Percentiles rank a stretch among this genome's conserved stretches.
Conservation (phyloP, 2,888 invertebrate species). For the Ennomos fuscantarius region DNA sequence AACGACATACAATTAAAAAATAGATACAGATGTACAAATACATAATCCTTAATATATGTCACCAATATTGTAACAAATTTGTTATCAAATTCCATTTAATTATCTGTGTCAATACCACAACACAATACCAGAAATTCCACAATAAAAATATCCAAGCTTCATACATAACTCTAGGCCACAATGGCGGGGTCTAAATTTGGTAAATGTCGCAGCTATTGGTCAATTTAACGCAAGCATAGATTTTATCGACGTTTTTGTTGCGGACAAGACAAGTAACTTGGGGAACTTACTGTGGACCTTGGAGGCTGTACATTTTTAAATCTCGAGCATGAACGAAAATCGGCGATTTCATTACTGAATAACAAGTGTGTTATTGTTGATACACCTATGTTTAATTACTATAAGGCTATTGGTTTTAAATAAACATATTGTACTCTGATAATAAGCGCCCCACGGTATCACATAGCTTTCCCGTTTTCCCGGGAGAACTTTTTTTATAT, state of each 20-base stretch:
- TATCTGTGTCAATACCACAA: constrained; percentile 4
- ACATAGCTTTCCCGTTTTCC: too few relatives aligned
- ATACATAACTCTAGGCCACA: constrained; percentile 22
- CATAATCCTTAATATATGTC: neutral
- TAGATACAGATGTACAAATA: too few relatives aligned
- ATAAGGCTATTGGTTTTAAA: too few relatives aligned
- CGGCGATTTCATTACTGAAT: constrained; percentile 16
- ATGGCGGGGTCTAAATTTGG: constrained; percentile 36
- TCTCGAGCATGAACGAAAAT: constrained; percentile 13
- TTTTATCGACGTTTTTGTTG: constrained; percentile 43
- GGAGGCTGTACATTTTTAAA: constrained; percentile 27
- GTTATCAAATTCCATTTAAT: neutral
- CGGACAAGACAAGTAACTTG: constrained; percentile 26
- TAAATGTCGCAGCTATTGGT: constrained; percentile 45
- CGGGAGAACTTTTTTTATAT: too few relatives aligned
- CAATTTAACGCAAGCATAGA: constrained; percentile 42
- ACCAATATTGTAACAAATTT: neutral
- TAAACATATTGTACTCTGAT: too few relatives aligned
- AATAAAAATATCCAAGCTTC: constrained; percentile 17
- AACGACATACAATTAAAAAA: too few relatives aligned
- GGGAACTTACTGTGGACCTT: constrained; percentile 31
- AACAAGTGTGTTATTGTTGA: constrained; percentile 8
- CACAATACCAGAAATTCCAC: constrained; percentile 1
- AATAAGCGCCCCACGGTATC: too few relatives aligned
- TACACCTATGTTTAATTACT: neutral